Evolutionary conservation across 2,888 invertebrate genomes (phyloP).

Genomic region (Trissolcus brochymenae): DNA sequence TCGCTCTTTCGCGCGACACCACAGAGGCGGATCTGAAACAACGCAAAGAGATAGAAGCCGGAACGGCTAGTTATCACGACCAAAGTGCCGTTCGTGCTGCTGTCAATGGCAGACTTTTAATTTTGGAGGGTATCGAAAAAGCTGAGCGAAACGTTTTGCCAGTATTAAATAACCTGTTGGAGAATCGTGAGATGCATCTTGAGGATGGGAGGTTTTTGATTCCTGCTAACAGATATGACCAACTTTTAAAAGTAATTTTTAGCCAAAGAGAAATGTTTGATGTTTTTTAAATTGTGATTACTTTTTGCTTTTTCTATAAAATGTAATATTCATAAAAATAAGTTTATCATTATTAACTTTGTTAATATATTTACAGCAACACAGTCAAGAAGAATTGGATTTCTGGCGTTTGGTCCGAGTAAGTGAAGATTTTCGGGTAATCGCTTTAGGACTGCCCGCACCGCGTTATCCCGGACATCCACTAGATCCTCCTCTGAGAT

Average conservation of each 20-base stretch:
- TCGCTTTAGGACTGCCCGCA: conserved; percentile 93
- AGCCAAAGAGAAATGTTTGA: neutral
- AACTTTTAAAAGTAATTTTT: conserved; percentile 84
- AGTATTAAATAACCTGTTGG: conserved; percentile 95
- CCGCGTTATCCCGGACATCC: conserved; percentile 94
- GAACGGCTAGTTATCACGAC: conserved; percentile 94
- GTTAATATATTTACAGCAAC: conserved; percentile 80
- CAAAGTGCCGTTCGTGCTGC: conserved; percentile 97
- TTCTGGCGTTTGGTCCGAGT: conserved; percentile 94
- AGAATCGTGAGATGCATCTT: conserved; percentile 98
- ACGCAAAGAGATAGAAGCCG: conserved; percentile 90
- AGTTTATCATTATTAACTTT: no score
- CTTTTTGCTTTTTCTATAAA: neutral
- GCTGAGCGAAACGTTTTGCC: conserved; percentile 98
- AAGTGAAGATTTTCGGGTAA: conserved; percentile 93
- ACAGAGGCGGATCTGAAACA: conserved; percentile 98
- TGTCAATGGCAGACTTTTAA: conserved; percentile 88
- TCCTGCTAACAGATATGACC: conserved; percentile 92
- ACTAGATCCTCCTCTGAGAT: conserved; percentile 95
- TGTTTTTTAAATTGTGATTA: neutral
- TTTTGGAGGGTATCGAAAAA: conserved; percentile 97
- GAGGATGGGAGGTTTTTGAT: conserved; percentile 97
- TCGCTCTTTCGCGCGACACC: conserved; percentile 95
- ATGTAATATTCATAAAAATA: neutral
- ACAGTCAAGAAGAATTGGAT: conserved; percentile 86